These are phyloP conservation scores for Actinia equina DNA, from an alignment of 64 coral and sea anemone species.

Conservation along the genomic window DNA sequence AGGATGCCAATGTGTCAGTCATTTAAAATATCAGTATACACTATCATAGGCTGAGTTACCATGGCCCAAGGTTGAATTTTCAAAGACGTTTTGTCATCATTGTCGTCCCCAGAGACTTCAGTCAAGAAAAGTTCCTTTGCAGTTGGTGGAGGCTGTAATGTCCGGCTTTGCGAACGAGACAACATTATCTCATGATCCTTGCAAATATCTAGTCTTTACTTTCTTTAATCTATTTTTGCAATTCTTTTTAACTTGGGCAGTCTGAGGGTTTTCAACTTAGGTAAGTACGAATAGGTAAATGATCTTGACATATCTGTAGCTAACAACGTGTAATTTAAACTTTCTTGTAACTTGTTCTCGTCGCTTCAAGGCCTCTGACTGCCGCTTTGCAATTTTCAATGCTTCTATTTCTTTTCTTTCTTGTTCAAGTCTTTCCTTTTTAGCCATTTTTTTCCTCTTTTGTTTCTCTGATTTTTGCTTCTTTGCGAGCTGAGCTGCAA, in stretches of 20 bases:
- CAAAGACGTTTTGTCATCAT: no score
- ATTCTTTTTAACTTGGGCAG: background rate
- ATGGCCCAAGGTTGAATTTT: no score
- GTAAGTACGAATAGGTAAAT: constrained; percentile 49
- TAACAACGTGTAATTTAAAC: constrained; percentile 18
- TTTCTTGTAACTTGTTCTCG: constrained; percentile 44
- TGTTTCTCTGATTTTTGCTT: constrained; percentile 39
- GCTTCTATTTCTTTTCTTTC: constrained; percentile 27
- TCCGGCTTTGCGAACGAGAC: no score
- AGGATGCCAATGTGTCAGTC: no score
- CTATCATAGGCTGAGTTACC: no score
- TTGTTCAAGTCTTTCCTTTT: constrained; percentile 31
- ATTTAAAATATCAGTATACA: no score
- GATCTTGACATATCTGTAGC: constrained; percentile 45
- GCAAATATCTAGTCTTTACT: constrained; percentile 7
- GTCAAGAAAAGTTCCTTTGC: no score
- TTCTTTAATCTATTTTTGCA: background rate
- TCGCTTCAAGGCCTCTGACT: constrained; percentile 21
- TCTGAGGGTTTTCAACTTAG: background rate
- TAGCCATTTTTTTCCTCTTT: background rate
- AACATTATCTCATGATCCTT: background rate
- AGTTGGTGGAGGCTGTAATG: no score
- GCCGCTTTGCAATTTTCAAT: background rate
- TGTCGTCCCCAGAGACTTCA: no score
- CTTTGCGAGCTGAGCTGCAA: constrained; percentile 1